Evolutionary conservation across 2,113 vertebrate species (phyloP).

Genomic region (Boleophthalmus pectinirostris): DNA sequence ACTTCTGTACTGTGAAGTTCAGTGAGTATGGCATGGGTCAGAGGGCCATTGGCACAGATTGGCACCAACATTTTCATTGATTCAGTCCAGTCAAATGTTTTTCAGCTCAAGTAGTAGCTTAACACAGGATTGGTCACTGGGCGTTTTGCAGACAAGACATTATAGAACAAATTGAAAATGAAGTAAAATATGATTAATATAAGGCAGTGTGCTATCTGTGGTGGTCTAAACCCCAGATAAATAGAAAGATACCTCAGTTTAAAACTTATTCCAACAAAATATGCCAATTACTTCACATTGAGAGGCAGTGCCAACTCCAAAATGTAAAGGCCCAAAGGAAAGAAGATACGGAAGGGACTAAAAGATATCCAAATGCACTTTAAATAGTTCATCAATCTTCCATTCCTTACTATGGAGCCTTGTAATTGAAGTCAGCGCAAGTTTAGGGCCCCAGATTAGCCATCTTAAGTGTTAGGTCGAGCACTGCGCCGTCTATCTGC

Average conservation of each 20-base stretch:
- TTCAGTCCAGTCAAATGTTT: too few species aligned
- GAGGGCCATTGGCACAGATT: too few species aligned
- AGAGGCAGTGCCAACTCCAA: background rate
- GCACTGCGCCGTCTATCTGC: constrained; percentile 38
- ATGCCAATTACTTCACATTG: background rate
- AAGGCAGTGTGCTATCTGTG: background rate
- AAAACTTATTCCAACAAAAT: background rate
- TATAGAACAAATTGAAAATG: too few species aligned
- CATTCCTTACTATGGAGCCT: constrained; percentile 21
- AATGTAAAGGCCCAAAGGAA: constrained; percentile 1
- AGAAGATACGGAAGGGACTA: background rate
- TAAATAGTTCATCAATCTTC: constrained; percentile 44
- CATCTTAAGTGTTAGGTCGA: constrained; percentile 60
- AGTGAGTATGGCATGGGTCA: too few species aligned
- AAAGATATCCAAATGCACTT: constrained; percentile 37
- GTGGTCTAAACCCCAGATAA: background rate
- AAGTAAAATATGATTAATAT: too few species aligned
- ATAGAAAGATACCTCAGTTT: background rate
- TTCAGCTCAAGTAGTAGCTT: too few species aligned
- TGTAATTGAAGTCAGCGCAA: constrained; percentile 60
- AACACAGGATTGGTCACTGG: too few species aligned
- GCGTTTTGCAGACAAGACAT: too few species aligned
- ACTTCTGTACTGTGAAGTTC: too few species aligned
- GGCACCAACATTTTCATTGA: too few species aligned
- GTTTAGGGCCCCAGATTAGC: constrained; percentile 64